Base-by-base conservation (phyloP, 2,797 vertebrate genomes). In the Lepidocolaptes lacrymiger region DNA sequence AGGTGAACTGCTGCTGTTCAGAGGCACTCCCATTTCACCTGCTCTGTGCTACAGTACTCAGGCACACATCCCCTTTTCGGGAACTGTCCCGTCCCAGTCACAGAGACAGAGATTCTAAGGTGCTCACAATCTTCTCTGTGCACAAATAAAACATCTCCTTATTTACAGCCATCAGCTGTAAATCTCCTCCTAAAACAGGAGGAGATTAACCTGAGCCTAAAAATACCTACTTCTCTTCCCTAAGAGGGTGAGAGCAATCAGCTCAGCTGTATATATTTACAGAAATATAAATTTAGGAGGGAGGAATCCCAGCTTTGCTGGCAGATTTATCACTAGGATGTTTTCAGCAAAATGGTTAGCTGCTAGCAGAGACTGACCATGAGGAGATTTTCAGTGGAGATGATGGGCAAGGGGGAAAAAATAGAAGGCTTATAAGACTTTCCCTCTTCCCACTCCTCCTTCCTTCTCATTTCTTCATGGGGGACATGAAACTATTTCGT, bases 131-230 rank as follows among this genome's bases (percentile, higher is more conserved):
- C 84, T 88, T 88, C 63, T 54, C 59, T 44, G 32, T 22, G 18
- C 6, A 15, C 34, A 78, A 55, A 78, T 27, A 62, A 78, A 92
- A 66, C 46, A 74, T 14, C 59, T 88, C 56, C 66, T 89, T 94
- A 89, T 72, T 67, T 68, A 81, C 14, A 91, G 62, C 46, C 74
- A 76, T 79, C 48, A 36, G 48, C 48, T 90, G 94, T 43, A 62
- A 62, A 62, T 62, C 61, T 62, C 61, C 61, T 62, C 20, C 28
- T 62, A 62, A 22, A 22, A 30, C 92, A 89, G 83, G 52, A 89
- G 56, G 52, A 88, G 95, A 97, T 97, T 91, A 95, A 95, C 91
- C 88, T 94, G 85, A 51, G n/a, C 32, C 91, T 95, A 95, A 94
- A 95, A 94, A 95, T 94, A 95, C 8, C 91, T 78, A 5, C 63